Conservation (phyloP, 2,888 invertebrate genomes). For the Diadegma fenestrale region DNA sequence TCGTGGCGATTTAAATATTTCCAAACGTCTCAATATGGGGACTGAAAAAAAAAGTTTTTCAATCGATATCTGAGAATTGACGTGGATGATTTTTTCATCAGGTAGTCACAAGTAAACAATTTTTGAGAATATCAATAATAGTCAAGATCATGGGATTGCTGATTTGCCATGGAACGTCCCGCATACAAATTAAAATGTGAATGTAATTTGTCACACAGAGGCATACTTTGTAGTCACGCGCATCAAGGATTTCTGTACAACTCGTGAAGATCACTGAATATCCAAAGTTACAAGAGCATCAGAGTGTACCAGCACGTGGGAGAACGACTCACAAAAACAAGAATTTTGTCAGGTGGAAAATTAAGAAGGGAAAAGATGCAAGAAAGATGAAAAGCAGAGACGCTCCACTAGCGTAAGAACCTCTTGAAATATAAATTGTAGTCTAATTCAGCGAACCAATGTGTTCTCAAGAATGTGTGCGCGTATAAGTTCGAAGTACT, state of each 20-base stretch:
- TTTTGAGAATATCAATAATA: not conserved
- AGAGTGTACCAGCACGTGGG: conserved; percentile 7
- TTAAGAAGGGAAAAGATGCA: conserved; percentile 73
- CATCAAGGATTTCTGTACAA: conserved; percentile 58
- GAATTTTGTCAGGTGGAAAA: conserved; percentile 81
- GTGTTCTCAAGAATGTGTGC: conserved; percentile 74
- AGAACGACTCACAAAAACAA: conserved; percentile 56
- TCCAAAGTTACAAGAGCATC: conserved; percentile 47
- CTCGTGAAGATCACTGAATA: conserved; percentile 71
- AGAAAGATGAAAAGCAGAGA: not conserved
- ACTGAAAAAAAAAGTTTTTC: not conserved
- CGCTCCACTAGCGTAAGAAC: conserved; percentile 68
- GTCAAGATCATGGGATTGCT: not conserved
- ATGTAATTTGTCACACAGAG: not conserved
- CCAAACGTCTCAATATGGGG: too few species aligned
- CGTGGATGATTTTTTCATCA: not conserved
- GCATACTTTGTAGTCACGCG: conserved; percentile 41
- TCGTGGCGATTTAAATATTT: too few species aligned
- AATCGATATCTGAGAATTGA: not conserved
- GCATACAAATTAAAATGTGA: not conserved
- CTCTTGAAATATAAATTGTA: conserved; percentile 76
- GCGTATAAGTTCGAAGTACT: not conserved
- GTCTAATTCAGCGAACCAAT: conserved; percentile 79
- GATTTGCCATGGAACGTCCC: not conserved
- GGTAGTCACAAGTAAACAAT: not conserved